Base-by-base conservation (phyloP, 2,113 vertebrate species). In the Perca schrenkii region DNA sequence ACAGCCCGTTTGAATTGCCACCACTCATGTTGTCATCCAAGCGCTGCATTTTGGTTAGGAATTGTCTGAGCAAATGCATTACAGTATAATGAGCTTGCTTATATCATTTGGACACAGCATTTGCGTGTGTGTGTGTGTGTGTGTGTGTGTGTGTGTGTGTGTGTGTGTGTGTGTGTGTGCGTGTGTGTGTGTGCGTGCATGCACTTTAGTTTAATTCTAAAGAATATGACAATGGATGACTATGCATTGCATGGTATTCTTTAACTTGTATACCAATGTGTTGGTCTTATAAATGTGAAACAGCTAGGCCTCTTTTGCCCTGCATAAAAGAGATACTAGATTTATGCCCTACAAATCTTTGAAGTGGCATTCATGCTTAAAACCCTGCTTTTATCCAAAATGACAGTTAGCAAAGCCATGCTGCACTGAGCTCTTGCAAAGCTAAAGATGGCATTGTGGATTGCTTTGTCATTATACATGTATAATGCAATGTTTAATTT, bases 1-100 rank as follows among this genome's bases (percentile, higher is more conserved):
- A 75, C 79, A 47, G 73, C 47, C 77, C 73, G 85, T 83, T 85
- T 86, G 85, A 92, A 92, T 91, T 87, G 84, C 82, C 86, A 85
- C 85, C 75, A 54, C 82, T 90, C 85, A 80, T 91, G 92, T 89
- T 85, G 79, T 86, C 80, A 85, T 68, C 73, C 57, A 57, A 68
- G 81, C 69, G 40, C 76, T 85, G 85, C 79, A 63, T 88, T 88
- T 92, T 78, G 49, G 62, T 81, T 88, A 50, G 69, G 80, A 81
- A 85, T 80, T 84, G 85, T 90, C 86, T 80, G 52, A 61, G 86
- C 71, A 80, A 88, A 89, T 77, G 71, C 80, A 91, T 91, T 88
- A 85, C 31, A 25, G 25, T 25, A 25, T 25, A 25, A 25, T 25
- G 25, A 25, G 25, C 25, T 25, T 25, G 25, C 25, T 25, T 25